Conservation (phyloP, 2,888 invertebrate genomes). For the Parascotia fuliginaria region DNA sequence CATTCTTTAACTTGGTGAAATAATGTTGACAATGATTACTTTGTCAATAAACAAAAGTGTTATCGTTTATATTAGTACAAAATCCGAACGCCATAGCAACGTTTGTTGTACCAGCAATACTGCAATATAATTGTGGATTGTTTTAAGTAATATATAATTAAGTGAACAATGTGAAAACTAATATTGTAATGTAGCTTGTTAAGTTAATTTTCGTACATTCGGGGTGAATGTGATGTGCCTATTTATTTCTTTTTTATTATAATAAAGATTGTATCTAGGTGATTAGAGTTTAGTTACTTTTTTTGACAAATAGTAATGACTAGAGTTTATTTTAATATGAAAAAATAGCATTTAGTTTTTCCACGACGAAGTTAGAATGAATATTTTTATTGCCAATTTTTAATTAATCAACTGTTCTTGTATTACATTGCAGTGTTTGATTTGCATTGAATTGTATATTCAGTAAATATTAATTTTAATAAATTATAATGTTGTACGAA, state of each 20-base stretch:
- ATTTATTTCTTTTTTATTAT: slow-evolving; percentile 80
- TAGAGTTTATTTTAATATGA: slow-evolving; percentile 62
- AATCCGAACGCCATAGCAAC: slow-evolving; percentile 72
- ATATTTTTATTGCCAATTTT: slow-evolving; percentile 53
- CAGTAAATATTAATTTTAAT: slow-evolving; percentile 71
- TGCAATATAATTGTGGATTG: slow-evolving; percentile 78
- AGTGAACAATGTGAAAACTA: slow-evolving; percentile 67
- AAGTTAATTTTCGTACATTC: slow-evolving; percentile 72
- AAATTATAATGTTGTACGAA: slow-evolving; percentile 65
- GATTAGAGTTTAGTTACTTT: slow-evolving; percentile 55
- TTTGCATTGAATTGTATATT: slow-evolving; percentile 71
- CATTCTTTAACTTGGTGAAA: slow-evolving; percentile 13
- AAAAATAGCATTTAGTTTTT: slow-evolving; percentile 58
- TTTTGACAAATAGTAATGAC: slow-evolving; percentile 74
- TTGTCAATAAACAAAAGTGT: slow-evolving; percentile 13
- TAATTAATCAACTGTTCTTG: slow-evolving; percentile 44
- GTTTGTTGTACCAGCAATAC: slow-evolving; percentile 65
- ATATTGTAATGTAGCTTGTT: slow-evolving; percentile 64
- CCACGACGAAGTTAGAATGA: slow-evolving; percentile 48
- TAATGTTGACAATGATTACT: slow-evolving; percentile 8
- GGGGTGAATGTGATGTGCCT: slow-evolving; percentile 78
- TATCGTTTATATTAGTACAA: slow-evolving; percentile 71
- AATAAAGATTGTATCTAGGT: slow-evolving; percentile 73
- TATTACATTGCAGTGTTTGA: slow-evolving; percentile 50
- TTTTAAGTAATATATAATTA: slow-evolving; percentile 58